Conservation (phyloP, 2,797 vertebrate species). For the Thripadectes ignobilis region DNA sequence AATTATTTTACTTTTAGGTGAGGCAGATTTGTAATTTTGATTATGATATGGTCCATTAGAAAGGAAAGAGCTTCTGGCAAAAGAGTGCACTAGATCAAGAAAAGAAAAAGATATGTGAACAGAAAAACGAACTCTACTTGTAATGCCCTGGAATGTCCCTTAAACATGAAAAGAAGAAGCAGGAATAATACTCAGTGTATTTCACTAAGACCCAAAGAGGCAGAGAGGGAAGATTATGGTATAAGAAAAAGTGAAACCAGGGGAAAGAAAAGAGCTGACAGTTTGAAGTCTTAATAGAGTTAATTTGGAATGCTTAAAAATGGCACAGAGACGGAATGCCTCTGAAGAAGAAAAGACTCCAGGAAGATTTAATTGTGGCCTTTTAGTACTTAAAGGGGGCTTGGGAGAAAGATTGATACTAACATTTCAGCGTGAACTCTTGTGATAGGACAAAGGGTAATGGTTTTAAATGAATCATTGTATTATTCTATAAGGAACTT, state of each 20-base stretch:
- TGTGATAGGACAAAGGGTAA: neutral
- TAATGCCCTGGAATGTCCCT: neutral
- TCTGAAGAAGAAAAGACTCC: neutral
- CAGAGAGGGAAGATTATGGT: neutral
- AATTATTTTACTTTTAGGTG: conserved; percentile 37
- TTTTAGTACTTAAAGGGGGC: neutral
- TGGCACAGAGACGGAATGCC: no score
- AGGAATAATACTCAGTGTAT: neutral
- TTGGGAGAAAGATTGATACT: neutral
- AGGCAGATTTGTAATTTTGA: conserved; percentile 21
- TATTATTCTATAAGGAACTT: neutral
- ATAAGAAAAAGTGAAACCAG: neutral
- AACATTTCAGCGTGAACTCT: neutral
- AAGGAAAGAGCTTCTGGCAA: neutral
- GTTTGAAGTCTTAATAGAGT: neutral
- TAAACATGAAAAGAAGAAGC: neutral
- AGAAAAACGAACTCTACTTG: neutral
- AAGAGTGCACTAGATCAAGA: neutral
- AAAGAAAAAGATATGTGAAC: neutral
- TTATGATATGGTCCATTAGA: neutral
- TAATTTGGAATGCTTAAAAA: neutral
- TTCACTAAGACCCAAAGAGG: fast-evolving
- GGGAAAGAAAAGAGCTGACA: neutral
- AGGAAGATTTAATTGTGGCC: neutral
- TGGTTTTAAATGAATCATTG: neutral